These are phyloP conservation scores for Candoia aspera DNA, from an alignment of 2,113 vertebrate genomes.

Conservation along the genomic window DNA sequence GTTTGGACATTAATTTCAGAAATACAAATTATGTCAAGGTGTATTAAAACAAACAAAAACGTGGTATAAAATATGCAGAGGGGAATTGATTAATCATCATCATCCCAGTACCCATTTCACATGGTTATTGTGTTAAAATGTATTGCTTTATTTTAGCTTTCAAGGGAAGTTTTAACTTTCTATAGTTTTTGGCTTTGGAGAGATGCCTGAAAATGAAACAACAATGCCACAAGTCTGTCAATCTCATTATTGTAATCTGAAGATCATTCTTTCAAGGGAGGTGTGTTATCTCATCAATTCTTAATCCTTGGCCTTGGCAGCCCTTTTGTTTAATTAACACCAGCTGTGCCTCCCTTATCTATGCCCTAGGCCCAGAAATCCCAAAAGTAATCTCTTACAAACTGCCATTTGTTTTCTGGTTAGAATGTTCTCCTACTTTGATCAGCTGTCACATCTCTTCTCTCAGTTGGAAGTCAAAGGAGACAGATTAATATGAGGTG, in stretches of 20 bases:
- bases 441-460: neutral
- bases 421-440: neutral
- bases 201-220: neutral
- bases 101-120: neutral
- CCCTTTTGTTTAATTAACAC: constrained; percentile 31
- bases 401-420: neutral
- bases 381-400: constrained; percentile 21
- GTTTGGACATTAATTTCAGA: neutral
- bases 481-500: neutral
- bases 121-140: neutral
- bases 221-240: neutral
- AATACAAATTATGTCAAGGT: neutral
- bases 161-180: neutral
- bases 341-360: constrained; percentile 25
- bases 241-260: constrained; percentile 8
- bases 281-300: constrained; percentile 10
- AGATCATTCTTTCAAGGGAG: constrained; percentile 3
- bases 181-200: neutral
- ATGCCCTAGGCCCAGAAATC: constrained; percentile 12
- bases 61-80: neutral
- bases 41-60: neutral
- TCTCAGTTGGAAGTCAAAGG: fast-evolving
- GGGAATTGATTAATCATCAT: neutral
- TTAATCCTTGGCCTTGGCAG: constrained; percentile 31
- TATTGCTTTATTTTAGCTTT: neutral